Conservation (phyloP, 2,797 vertebrate species). For the Rhinogobio ventralis region DNA sequence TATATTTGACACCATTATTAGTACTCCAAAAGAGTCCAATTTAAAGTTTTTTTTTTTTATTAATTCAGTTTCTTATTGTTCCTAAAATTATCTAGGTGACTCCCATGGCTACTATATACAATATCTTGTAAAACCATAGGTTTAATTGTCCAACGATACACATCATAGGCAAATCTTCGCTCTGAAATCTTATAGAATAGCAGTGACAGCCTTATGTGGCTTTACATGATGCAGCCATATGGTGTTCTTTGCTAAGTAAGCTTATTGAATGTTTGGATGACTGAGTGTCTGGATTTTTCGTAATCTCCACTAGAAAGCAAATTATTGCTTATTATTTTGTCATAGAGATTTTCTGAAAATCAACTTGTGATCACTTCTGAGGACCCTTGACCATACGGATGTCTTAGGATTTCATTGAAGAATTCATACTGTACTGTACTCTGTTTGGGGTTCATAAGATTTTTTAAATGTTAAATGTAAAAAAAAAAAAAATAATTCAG, state of each 20-base stretch:
- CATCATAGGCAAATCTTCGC: neutral
- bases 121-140: neutral
- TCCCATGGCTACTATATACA: neutral
- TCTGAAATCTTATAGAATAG: neutral
- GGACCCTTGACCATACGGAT: neutral
- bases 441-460: neutral
- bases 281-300: neutral
- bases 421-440: neutral
- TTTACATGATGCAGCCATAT: conserved; percentile 7
- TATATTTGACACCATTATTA: neutral
- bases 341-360: neutral
- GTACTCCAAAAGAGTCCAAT: neutral
- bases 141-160: neutral
- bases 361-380: neutral
- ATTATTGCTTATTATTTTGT: neutral
- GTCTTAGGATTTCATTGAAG: neutral
- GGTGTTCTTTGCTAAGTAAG: neutral
- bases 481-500: too few relatives aligned
- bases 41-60: too few relatives aligned
- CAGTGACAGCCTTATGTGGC: neutral
- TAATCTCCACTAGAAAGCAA: neutral
- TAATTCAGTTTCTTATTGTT: neutral
- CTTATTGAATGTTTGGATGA: neutral
- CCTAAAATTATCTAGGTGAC: neutral
- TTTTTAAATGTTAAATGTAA: neutral